Base-by-base conservation (phyloP, 2,888 invertebrate species). In the Machimus rusticus region DNA sequence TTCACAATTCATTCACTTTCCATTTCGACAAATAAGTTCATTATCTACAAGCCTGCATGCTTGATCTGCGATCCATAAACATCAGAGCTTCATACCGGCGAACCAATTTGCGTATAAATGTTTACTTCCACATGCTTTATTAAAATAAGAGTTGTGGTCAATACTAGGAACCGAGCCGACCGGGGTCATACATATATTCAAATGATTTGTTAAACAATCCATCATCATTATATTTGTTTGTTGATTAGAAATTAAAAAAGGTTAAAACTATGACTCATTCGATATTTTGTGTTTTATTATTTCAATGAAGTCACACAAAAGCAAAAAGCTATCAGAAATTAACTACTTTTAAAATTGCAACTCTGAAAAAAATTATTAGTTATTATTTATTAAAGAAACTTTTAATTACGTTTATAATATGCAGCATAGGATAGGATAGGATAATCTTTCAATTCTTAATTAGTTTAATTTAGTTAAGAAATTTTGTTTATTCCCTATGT, bases 1-100 rank as follows among this genome's bases (percentile, higher is more conserved):
- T 55, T 55, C 34, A 34, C 82, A 82, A 82, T 82, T 82, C 82
- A 82, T 55, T 55, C 57, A 82, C 57, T 82, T 82, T 82, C 82
- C 57, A 82, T 82, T 57, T 82, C 82, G 82, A 57, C 55, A 82
- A 82, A 82, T 82, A 55, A 82, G 82, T 82, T 82, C 34, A 82
- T 79, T 46, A 43, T 55, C 55, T 55, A 19, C n/a, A 55, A 55
- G 55, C 55, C 55, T 55, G 9, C 55, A 55, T 55, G 55, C 55
- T 55, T 55, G 19, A 55, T 55, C 19, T 55, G 55, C 55, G 55
- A 55, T 55, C 55, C 55, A 55, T 55, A 55, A 55, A 55, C 16
- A 51, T n/a, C 55, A 55, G 55, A 34, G 34, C 19, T 55, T 55
- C 8, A n/a, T 55, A 6, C 19, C 55, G 55, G 19, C n/a, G 55